Evolutionary conservation across 2,797 vertebrate species (phyloP).

Genomic region (Propithecus perrieri): DNA sequence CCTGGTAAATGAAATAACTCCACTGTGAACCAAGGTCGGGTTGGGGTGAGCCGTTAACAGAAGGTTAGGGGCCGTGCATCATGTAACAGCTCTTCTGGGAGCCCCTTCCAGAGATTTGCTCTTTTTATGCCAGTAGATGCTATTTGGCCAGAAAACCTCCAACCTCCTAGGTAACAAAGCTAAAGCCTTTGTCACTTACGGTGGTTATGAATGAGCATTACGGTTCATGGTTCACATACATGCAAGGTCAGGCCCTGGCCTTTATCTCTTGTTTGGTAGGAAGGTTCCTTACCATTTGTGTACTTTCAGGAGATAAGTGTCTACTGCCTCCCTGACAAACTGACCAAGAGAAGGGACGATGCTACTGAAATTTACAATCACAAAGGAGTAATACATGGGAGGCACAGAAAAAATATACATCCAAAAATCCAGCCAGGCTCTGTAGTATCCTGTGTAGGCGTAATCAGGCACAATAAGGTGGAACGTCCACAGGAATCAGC

Average conservation of each 20-base stretch:
- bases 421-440: neutral
- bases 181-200: constrained; percentile 70
- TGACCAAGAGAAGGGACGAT: neutral
- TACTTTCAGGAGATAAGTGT: constrained; percentile 43
- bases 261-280: neutral
- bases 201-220: constrained; percentile 41
- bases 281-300: constrained; percentile 20
- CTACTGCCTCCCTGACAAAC: constrained; percentile 25
- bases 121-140: constrained; percentile 78
- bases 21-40: constrained; percentile 77
- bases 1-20: constrained; percentile 83
- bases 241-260: neutral
- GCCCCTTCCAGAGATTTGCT: constrained; percentile 77
- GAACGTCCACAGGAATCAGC: constrained; percentile 57
- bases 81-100: constrained; percentile 82
- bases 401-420: neutral
- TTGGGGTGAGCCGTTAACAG: constrained; percentile 84
- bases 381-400: neutral
- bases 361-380: neutral
- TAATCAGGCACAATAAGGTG: neutral
- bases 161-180: constrained; percentile 68
- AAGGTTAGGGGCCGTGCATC: constrained; percentile 81
- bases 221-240: constrained; percentile 8
- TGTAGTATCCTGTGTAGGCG: neutral
- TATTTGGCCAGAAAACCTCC: constrained; percentile 79